phyloP scores from a whole-genome alignment of 2,113 vertebrate species.

The cat (Felis catus) region F.catus_Fca126_mat1.0 CM031414.1:48705001-48705500 shows the following conservation, averaged over 20 bases:
- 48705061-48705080: not conserved
- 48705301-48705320: not conserved
- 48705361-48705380: not conserved
- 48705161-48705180: not conserved
- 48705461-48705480: not conserved
- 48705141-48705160: not conserved
- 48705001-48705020: not conserved
- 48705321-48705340: not conserved
- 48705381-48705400: not conserved
- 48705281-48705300: not conserved
- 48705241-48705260: not conserved
- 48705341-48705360: not conserved
- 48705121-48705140: not conserved
- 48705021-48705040: not conserved
- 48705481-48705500: constrained; percentile 19
- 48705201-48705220: not conserved
- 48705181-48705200: not conserved
- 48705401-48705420: not conserved
- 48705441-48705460: not conserved
- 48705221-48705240: accelerated
- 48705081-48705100: not conserved
- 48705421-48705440: not conserved
- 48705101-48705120: not conserved
- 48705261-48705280: not conserved
- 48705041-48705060: not conserved